These are phyloP conservation scores for Tinea pellionella DNA, from an alignment of 2,888 invertebrate species.

Conservation along the genomic window DNA sequence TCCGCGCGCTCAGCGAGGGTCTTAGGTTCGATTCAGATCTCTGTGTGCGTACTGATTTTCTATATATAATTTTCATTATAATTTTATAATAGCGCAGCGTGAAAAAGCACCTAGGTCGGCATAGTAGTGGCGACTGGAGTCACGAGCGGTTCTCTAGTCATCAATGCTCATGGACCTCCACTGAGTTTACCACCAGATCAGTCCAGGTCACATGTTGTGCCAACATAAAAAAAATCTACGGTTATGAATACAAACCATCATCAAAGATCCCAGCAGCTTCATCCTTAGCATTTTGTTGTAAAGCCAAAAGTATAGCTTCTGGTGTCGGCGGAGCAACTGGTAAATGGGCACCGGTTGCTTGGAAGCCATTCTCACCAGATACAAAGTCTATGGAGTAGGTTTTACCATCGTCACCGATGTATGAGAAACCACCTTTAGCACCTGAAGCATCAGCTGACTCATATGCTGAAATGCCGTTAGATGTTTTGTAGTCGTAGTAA, in stretches of 20 bases:
- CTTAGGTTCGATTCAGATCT: too few relatives aligned
- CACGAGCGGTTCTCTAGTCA: too few relatives aligned
- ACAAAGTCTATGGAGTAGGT: constrained; percentile 7
- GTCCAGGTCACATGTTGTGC: too few relatives aligned
- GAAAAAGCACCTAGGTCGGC: too few relatives aligned
- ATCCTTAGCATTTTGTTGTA: constrained; percentile 28
- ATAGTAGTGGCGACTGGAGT: too few relatives aligned
- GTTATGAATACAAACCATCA: constrained; percentile 10
- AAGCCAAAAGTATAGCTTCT: constrained; percentile 36
- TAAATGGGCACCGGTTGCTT: constrained; percentile 27
- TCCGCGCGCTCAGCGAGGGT: too few relatives aligned
- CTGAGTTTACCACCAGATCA: too few relatives aligned
- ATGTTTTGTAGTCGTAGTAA: constrained; percentile 49
- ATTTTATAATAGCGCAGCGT: too few relatives aligned
- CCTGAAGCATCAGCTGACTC: constrained; percentile 34
- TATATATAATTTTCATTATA: too few relatives aligned
- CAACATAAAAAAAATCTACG: neutral
- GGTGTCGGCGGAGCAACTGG: constrained; percentile 50
- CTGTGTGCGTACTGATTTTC: too few relatives aligned
- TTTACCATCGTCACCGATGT: constrained; percentile 14
- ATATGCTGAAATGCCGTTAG: constrained; percentile 51
- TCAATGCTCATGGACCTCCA: too few relatives aligned
- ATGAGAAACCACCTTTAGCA: constrained; percentile 11
- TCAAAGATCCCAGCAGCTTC: constrained; percentile 26
- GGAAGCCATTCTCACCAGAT: constrained; percentile 9